phyloP scores from a whole-genome alignment of 2,888 invertebrate species.

The Drosophila borealis region DNA sequence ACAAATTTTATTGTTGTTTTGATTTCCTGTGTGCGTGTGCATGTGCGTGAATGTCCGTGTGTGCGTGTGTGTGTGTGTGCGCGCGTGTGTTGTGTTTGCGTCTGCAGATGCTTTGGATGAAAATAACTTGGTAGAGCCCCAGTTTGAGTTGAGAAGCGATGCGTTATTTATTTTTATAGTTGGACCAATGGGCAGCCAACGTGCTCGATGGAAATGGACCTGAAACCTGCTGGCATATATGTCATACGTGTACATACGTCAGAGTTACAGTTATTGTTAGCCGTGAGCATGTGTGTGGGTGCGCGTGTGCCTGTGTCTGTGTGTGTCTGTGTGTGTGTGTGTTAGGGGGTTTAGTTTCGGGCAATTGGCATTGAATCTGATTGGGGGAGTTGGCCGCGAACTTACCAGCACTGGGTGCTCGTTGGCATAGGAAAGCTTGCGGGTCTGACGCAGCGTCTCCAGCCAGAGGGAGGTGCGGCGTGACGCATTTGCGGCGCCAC shows the following conservation, averaged over 20 bases:
- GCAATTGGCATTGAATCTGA: background rate
- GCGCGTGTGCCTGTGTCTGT: too few species aligned
- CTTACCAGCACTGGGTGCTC: conserved; percentile 71
- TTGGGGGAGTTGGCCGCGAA: conserved; percentile 4
- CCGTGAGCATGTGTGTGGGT: too few species aligned
- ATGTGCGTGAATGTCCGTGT: background rate
- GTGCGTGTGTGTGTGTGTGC: conserved; percentile 10
- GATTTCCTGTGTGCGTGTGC: conserved; percentile 22
- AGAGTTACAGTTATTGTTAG: conserved; percentile 22
- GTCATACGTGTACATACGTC: conserved; percentile 26
- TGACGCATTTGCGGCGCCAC: conserved; percentile 52
- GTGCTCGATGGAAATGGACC: conserved; percentile 6
- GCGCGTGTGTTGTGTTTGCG: conserved; percentile 12
- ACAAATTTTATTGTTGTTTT: conserved; percentile 30
- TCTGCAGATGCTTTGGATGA: conserved; percentile 75
- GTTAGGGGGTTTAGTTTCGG: too few species aligned
- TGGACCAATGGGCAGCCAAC: conserved; percentile 44
- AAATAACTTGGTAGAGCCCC: conserved; percentile 69
- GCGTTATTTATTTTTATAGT: conserved; percentile 71
- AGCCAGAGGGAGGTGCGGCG: conserved; percentile 75
- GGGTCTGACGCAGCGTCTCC: conserved; percentile 72
- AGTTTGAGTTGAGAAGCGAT: conserved; percentile 39
- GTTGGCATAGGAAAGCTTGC: conserved; percentile 67
- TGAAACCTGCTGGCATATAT: conserved; percentile 26
- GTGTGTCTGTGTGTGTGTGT: too few species aligned